These are phyloP conservation scores for Galeruca laticollis DNA, from an alignment of 2,888 invertebrate genomes.

Conservation along the genomic window DNA sequence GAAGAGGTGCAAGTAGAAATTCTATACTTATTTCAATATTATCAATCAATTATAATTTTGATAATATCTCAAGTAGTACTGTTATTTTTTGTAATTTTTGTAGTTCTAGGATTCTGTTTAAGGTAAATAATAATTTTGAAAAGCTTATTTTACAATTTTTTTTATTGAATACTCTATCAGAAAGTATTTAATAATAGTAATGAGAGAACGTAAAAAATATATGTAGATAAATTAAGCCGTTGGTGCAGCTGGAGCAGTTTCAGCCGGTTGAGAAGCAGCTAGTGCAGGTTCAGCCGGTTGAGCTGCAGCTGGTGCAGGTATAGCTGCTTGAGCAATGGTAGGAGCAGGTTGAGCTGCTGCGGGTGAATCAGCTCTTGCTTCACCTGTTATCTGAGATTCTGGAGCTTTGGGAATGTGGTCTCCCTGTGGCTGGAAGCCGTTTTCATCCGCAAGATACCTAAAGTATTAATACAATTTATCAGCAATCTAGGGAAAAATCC, in stretches of 20 bases:
- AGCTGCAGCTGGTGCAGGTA: not conserved
- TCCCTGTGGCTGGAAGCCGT: slow-evolving; percentile 77
- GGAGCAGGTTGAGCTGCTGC: not conserved
- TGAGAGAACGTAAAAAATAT: not conserved
- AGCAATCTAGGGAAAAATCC: not conserved
- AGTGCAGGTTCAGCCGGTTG: slow-evolving; percentile 2
- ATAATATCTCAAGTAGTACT: too few relatives aligned
- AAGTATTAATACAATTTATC: not conserved
- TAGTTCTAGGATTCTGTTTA: too few relatives aligned
- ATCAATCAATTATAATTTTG: too few relatives aligned
- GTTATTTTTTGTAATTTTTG: too few relatives aligned
- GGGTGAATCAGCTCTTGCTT: not conserved
- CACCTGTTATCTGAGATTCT: slow-evolving; percentile 5
- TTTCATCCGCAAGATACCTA: slow-evolving; percentile 79
- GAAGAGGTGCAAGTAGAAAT: too few relatives aligned
- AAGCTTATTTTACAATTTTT: too few relatives aligned
- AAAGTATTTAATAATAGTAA: not conserved
- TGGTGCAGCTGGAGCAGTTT: not conserved
- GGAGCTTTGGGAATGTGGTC: slow-evolving; percentile 74
- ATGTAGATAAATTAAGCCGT: not conserved
- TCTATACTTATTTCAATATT: too few relatives aligned
- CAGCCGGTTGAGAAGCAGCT: slow-evolving; percentile 19
- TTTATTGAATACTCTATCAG: not conserved
- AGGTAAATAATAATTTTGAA: too few relatives aligned
- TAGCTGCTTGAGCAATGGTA: not conserved